phyloP scores from a whole-genome alignment of 2,888 invertebrate genomes.

The Agonopterix heracliana region DNA sequence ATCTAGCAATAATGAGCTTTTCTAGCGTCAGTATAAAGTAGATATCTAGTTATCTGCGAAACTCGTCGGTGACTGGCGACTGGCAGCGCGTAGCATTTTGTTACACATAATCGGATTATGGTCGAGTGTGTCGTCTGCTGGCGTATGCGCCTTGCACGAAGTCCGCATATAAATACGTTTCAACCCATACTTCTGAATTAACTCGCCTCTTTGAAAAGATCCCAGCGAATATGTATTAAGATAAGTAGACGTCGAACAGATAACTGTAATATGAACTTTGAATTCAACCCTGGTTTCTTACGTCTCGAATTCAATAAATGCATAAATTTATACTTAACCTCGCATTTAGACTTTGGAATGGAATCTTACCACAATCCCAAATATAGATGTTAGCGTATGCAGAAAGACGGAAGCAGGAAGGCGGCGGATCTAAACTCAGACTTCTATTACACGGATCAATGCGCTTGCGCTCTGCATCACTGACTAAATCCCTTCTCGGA shows the following conservation, averaged over 20 bases:
- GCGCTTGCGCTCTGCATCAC: slow-evolving; percentile 52
- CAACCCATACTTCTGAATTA: slow-evolving; percentile 37
- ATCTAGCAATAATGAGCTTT: not conserved
- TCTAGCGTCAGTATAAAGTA: not conserved
- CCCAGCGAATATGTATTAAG: not conserved
- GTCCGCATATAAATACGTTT: slow-evolving; percentile 50
- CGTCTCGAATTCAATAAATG: too few species aligned
- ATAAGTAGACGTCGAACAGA: too few species aligned
- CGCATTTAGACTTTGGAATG: too few species aligned
- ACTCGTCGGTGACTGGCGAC: not conserved
- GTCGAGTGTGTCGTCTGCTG: slow-evolving; percentile 50
- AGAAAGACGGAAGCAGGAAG: slow-evolving; percentile 28
- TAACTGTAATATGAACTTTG: too few species aligned
- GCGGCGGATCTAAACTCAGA: slow-evolving; percentile 44
- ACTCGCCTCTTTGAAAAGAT: slow-evolving; percentile 22
- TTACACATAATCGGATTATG: slow-evolving; percentile 70
- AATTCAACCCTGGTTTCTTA: too few species aligned
- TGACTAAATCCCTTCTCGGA: slow-evolving; percentile 50
- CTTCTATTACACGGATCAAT: slow-evolving; percentile 68
- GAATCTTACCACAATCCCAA: slow-evolving; percentile 8
- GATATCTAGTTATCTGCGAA: not conserved
- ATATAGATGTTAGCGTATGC: slow-evolving; percentile 25
- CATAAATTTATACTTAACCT: too few species aligned
- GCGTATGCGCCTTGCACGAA: slow-evolving; percentile 41
- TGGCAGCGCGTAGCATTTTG: slow-evolving; percentile 50